Base-by-base conservation (phyloP, 2,113 vertebrate genomes). In the Apteryx owenii region DNA sequence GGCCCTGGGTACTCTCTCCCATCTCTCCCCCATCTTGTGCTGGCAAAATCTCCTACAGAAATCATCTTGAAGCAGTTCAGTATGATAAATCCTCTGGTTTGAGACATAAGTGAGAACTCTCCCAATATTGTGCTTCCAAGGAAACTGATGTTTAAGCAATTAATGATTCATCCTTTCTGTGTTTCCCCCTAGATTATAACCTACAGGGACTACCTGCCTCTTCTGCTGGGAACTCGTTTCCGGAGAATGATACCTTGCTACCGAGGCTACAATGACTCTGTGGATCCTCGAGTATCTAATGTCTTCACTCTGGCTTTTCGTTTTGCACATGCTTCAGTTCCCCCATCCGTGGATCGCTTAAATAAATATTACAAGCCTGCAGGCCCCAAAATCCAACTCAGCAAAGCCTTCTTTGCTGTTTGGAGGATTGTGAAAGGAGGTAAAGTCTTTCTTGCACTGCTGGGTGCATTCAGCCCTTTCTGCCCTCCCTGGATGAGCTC, bases 251-350 rank as follows among this genome's bases (percentile, higher is more conserved):
- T 99, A 5, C 98, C 98, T 17, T 36, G 0, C 7, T 99, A 99
- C 80, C 54, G 9, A 0, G 87, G 95, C 80, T 99, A 99, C 94
- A 89, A 98, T 1, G 96, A 98, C 5, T 97, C 96, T 0, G 97
- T 99, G n/a, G 98, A 99, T 95, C 98, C 99, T 6, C 98, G 97
- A 13, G 98, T 99, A 40, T 3, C 99, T 72, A 99, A 98, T 0
- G 98, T 99, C 75, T 99, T 99, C 96, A 99, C 99, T 16, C 98
- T 98, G 8, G 99, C 99, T 26, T 99, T 99, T 94, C 98, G 98
- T 69, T 99, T 99, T 5, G 99, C 98, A 40, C 99, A 99, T 50
- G 97, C 99, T 76, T 95, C 99, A 26, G 73, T 99, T 80, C 99
- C 99, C 53, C 99, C 98, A 2, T 56, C 96, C 23, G 93, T 99